phyloP scores from a whole-genome alignment of 2,113 vertebrate species.

The Rhodinocichla rosea region DNA sequence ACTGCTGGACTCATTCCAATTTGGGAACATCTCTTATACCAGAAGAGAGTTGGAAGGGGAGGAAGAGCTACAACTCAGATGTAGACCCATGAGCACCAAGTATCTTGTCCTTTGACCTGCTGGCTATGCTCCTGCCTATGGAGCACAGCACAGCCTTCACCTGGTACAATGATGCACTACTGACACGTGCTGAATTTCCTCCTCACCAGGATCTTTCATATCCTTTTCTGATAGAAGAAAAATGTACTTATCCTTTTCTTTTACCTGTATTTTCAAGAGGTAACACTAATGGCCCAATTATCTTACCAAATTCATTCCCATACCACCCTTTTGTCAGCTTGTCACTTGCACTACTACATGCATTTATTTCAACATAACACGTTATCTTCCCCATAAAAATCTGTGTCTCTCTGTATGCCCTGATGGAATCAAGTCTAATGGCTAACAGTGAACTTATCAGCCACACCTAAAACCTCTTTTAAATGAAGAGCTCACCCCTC shows the following conservation, averaged over 20 bases:
- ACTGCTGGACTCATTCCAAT: background rate
- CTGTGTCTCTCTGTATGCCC: background rate
- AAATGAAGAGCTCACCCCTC: background rate
- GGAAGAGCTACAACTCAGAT: background rate
- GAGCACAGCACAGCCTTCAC: background rate
- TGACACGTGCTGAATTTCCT: background rate
- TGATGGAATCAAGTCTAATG: background rate
- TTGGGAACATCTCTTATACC: background rate
- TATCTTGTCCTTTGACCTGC: background rate
- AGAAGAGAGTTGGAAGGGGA: background rate
- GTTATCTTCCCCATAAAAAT: background rate
- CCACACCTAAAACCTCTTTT: background rate
- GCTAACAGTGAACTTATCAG: background rate
- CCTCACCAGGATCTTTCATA: background rate
- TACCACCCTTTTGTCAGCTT: background rate
- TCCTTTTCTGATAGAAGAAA: background rate
- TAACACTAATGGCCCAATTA: background rate
- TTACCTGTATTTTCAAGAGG: background rate
- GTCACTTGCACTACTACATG: background rate
- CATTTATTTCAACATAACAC: background rate
- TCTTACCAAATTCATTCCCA: background rate
- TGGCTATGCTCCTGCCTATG: background rate
- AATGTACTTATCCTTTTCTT: background rate
- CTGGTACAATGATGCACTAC: background rate
- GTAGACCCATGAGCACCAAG: background rate